A percentile compares a stretch with the other conserved stretches of the same genome.
These are phyloP conservation scores for Microchrysa polita DNA, from an alignment of 2,888 invertebrate species.

Conservation along the genomic window DNA sequence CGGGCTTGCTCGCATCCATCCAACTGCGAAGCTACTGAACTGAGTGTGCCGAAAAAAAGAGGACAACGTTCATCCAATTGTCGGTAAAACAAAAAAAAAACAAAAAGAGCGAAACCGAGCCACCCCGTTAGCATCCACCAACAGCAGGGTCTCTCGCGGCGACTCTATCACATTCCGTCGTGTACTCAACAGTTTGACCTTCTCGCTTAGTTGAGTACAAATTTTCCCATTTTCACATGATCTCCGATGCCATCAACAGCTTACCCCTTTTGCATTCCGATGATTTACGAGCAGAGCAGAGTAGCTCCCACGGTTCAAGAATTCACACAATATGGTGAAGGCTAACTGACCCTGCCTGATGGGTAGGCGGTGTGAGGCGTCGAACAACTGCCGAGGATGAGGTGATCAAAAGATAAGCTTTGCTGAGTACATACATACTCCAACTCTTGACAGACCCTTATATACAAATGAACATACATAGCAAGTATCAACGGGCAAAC, in stretches of 20 bases:
- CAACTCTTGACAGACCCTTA: background rate
- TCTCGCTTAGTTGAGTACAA: conserved; percentile 37
- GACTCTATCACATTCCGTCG: background rate
- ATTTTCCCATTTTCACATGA: conserved; percentile 42
- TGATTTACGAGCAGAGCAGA: too few species aligned
- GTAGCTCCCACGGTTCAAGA: conserved; percentile 47
- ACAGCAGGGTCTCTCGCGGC: background rate
- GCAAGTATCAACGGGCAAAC: conserved; percentile 23
- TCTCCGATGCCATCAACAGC: conserved; percentile 27
- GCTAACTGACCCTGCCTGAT: too few species aligned
- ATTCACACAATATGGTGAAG: conserved; percentile 23
- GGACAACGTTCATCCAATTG: background rate
- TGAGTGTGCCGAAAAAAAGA: too few species aligned
- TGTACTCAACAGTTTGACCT: conserved; percentile 43
- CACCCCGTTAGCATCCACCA: background rate
- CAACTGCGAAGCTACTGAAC: too few species aligned
- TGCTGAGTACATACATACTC: background rate
- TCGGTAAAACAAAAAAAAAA: too few species aligned
- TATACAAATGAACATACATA: background rate
- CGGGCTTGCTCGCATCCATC: background rate
- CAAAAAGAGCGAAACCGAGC: background rate
- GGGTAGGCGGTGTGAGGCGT: too few species aligned
- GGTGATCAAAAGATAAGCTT: conserved; percentile 11
- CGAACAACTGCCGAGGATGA: conserved; percentile 18
- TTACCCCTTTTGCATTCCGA: conserved; percentile 40